Percentiles rank a stretch among this genome's conserved stretches.
Conservation (phyloP, 2,113 vertebrate species). For the Malaclemys terrapin region DNA sequence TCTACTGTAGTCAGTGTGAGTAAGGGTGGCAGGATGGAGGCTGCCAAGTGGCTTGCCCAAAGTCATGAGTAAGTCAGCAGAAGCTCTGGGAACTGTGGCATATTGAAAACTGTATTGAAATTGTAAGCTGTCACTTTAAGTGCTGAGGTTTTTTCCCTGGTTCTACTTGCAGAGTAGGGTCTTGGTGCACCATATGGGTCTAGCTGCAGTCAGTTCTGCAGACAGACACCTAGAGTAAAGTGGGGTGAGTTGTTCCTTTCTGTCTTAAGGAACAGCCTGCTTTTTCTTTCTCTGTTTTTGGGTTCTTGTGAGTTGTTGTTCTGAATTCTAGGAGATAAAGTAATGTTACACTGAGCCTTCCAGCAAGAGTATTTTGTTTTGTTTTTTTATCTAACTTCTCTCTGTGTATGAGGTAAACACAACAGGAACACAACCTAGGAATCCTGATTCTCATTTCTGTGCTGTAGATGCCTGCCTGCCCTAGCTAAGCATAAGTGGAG, state of each 20-base stretch:
- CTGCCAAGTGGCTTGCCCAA: background rate
- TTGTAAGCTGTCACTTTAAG: background rate
- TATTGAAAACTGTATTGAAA: background rate
- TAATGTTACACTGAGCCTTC: background rate
- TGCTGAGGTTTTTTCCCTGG: background rate
- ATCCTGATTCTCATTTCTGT: background rate
- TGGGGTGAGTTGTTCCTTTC: background rate
- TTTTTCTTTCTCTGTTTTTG: background rate
- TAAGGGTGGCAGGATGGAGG: background rate
- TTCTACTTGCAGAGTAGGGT: background rate
- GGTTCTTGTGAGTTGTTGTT: background rate
- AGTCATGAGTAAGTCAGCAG: background rate
- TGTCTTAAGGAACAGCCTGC: background rate
- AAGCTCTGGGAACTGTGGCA: background rate
- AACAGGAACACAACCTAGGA: background rate
- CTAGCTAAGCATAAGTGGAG: background rate
- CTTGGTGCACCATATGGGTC: background rate
- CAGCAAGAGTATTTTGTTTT: background rate
- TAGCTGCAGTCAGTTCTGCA: background rate
- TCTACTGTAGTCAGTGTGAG: background rate
- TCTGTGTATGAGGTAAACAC: background rate
- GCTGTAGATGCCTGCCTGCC: background rate
- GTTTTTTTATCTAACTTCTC: background rate
- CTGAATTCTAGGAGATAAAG: background rate
- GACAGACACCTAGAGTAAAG: background rate